These are phyloP conservation scores for Onychorhynchus coronatus DNA, from an alignment of 2,113 vertebrate genomes.

Conservation along the genomic window DNA sequence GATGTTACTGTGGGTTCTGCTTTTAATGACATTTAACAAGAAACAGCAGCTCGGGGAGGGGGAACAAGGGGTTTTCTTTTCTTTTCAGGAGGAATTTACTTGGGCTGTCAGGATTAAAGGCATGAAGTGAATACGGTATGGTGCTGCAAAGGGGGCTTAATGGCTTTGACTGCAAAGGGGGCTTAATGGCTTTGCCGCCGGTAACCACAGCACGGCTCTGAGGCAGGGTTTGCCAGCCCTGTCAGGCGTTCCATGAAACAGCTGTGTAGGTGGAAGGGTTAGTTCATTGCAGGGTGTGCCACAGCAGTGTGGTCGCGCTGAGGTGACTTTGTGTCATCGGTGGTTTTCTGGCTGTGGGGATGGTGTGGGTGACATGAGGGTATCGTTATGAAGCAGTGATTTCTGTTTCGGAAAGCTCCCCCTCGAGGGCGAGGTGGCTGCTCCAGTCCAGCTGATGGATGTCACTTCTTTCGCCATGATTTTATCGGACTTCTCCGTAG, in stretches of 20 bases:
- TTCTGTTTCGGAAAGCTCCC: background rate
- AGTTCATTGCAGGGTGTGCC: background rate
- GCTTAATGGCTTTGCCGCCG: background rate
- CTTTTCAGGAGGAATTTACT: constrained; percentile 39
- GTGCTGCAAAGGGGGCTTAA: background rate
- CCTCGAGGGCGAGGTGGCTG: background rate
- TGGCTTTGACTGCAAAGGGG: background rate
- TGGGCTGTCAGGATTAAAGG: constrained; percentile 36
- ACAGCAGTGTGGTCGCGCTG: background rate
- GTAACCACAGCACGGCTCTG: background rate
- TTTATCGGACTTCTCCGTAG: background rate
- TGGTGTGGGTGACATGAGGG: background rate
- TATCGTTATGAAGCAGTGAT: background rate
- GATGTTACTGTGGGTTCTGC: background rate
- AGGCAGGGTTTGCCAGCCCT: background rate
- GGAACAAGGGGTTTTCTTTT: background rate
- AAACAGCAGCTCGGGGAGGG: background rate
- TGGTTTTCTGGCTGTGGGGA: background rate
- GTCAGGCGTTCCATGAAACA: background rate
- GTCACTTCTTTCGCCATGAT: background rate
- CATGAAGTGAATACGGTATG: background rate
- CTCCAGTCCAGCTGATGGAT: background rate
- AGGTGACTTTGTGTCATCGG: background rate
- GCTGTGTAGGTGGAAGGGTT: background rate
- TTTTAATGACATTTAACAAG: constrained; percentile 48